phyloP scores from a whole-genome alignment of 2,888 invertebrate genomes.

The Onchidella celtica region DNA sequence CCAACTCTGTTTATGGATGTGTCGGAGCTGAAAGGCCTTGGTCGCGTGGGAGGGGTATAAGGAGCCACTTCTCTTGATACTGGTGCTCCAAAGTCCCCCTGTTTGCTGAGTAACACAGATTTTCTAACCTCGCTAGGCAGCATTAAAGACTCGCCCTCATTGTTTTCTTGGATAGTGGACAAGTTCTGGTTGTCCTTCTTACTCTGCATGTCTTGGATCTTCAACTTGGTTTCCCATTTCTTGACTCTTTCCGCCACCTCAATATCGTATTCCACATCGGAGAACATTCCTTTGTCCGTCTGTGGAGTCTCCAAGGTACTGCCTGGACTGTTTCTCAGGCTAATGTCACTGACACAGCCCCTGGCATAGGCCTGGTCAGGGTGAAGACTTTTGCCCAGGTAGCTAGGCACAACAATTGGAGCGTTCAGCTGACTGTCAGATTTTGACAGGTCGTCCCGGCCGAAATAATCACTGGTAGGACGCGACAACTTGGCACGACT shows the following conservation, averaged over 20 bases:
- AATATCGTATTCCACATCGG: slow-evolving; percentile 75
- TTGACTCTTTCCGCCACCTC: slow-evolving; percentile 74
- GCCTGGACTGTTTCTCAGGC: slow-evolving; percentile 36
- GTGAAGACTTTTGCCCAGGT: slow-evolving; percentile 46
- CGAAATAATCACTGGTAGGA: slow-evolving; percentile 49
- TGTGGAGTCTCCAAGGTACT: slow-evolving; percentile 50
- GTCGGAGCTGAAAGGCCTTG: slow-evolving; percentile 45
- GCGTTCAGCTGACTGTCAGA: slow-evolving; percentile 70
- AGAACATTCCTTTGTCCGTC: slow-evolving; percentile 72
- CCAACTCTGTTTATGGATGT: slow-evolving; percentile 14
- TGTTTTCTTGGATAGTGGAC: slow-evolving; percentile 63
- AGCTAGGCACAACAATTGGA: slow-evolving; percentile 48
- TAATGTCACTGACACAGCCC: slow-evolving; percentile 56
- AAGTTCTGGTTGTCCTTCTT: slow-evolving; percentile 48
- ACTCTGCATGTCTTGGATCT: slow-evolving; percentile 47
- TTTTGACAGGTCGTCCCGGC: slow-evolving; percentile 65
- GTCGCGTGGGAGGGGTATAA: slow-evolving; percentile 47
- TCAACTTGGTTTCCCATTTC: slow-evolving; percentile 74
- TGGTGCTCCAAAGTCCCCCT: not conserved
- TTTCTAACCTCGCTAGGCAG: slow-evolving; percentile 53
- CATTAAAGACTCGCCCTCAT: slow-evolving; percentile 53
- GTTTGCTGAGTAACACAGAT: slow-evolving; percentile 50
- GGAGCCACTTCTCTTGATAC: slow-evolving; percentile 11
- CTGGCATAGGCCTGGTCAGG: slow-evolving; percentile 49
- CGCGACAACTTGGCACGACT: slow-evolving; percentile 30